Evolutionary conservation across 2,113 vertebrate species (phyloP).

Genomic region (Brachyhypopomus occidentalis): DNA sequence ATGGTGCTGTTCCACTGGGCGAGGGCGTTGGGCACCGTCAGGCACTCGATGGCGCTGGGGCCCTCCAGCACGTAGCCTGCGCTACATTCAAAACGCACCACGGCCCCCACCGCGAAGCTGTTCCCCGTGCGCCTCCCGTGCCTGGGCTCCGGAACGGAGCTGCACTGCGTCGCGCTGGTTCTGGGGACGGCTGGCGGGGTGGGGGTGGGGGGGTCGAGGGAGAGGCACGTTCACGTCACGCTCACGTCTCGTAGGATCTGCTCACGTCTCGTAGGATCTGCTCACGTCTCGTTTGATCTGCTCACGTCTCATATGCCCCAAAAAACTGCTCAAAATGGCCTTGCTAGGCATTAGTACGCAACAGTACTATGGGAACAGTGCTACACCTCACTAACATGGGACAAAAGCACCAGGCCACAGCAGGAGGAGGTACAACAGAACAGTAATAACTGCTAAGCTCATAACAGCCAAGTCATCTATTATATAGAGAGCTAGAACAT

Average conservation of each 20-base stretch:
- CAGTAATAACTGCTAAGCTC: conserved; percentile 22
- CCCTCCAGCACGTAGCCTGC: conserved; percentile 89
- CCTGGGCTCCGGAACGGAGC: conserved; percentile 92
- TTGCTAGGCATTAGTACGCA: background rate
- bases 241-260: background rate
- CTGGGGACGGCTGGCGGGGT: conserved; percentile 87
- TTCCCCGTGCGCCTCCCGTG: conserved; percentile 90
- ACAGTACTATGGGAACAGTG: conserved; percentile 26
- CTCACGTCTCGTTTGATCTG: background rate
- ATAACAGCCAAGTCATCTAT: conserved; percentile 55
- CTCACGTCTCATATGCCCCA: background rate
- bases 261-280: background rate
- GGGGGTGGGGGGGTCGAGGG: background rate
- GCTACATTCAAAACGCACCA: conserved; percentile 90
- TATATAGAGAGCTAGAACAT: conserved; percentile 42
- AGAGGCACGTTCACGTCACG: background rate
- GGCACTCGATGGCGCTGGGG: conserved; percentile 85
- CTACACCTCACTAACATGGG: conserved; percentile 27
- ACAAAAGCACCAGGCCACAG: background rate
- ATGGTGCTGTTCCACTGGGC: conserved; percentile 95
- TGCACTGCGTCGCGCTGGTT: conserved; percentile 96
- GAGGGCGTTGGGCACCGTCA: conserved; percentile 89
- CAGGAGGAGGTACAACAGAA: conserved; percentile 28
- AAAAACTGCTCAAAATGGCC: too few species aligned
- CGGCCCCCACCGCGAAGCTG: conserved; percentile 88